phyloP scores from a whole-genome alignment of 2,113 vertebrate genomes.

The Rhombomys opimus region DNA sequence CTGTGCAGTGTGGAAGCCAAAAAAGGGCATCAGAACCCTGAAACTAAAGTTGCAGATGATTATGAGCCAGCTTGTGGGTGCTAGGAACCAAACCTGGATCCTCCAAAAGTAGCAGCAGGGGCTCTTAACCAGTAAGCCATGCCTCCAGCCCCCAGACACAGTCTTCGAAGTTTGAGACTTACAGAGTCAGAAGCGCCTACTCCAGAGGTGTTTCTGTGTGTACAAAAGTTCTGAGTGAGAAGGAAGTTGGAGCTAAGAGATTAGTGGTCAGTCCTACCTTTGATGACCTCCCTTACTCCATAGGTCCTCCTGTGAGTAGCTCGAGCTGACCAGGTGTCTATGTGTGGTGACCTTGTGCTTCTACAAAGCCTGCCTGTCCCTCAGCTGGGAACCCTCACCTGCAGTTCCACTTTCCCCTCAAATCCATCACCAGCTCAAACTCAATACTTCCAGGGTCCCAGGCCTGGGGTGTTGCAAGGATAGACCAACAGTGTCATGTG shows the following conservation, averaged over 20 bases:
- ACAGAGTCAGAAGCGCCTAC: neutral
- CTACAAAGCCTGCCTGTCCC: neutral
- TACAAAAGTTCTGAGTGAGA: neutral
- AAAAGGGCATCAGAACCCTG: neutral
- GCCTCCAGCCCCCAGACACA: neutral
- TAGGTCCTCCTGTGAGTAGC: neutral
- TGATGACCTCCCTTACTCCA: rapidly evolving
- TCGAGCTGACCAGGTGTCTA: neutral
- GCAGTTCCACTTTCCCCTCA: too few relatives aligned
- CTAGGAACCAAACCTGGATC: neutral
- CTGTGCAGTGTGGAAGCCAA: neutral
- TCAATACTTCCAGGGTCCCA: neutral
- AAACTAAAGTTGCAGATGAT: neutral
- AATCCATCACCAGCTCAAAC: neutral
- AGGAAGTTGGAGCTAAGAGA: neutral
- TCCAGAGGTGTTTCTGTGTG: neutral
- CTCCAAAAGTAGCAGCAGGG: neutral
- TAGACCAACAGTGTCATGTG: neutral
- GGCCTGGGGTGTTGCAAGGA: neutral
- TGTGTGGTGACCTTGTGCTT: neutral
- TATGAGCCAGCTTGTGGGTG: neutral
- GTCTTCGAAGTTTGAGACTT: neutral
- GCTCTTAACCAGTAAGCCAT: neutral
- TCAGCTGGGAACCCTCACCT: neutral
- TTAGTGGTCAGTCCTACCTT: neutral